A percentile compares a stretch with the other conserved stretches of the same genome.
These are phyloP conservation scores for Sarcophaga variegata DNA, from an alignment of 2,888 invertebrate species.

Conservation along the genomic window DNA sequence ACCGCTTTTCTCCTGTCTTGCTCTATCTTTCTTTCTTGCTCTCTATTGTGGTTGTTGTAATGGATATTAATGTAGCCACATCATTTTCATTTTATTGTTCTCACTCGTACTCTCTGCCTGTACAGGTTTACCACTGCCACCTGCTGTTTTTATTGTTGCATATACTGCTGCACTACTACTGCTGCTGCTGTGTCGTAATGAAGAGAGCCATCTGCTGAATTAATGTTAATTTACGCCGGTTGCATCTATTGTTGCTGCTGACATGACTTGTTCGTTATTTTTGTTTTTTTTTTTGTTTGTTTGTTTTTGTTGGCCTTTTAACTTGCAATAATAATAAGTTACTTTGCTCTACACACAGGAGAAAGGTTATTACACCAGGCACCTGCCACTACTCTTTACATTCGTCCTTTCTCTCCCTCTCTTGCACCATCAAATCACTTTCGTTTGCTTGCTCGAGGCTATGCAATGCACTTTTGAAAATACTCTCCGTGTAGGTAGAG, in stretches of 20 bases:
- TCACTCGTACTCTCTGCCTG: conserved; percentile 6
- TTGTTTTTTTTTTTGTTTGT: background rate
- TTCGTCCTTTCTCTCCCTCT: background rate
- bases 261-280: conserved; percentile 35
- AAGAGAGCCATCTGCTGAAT: conserved; percentile 53
- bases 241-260: conserved; percentile 53
- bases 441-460: background rate
- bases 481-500: background rate
- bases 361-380: conserved; percentile 34
- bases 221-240: conserved; percentile 52
- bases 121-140: conserved; percentile 50
- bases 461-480: conserved; percentile 22
- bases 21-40: background rate
- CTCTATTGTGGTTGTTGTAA: conserved; percentile 44
- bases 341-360: conserved; percentile 4
- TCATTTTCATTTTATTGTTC: conserved; percentile 57
- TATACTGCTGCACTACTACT: background rate
- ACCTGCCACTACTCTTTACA: conserved; percentile 4
- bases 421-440: background rate
- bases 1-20: background rate
- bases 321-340: background rate
- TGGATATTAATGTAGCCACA: conserved; percentile 65
- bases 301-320: conserved; percentile 6
- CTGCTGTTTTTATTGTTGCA: conserved; percentile 30
- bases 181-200: conserved; percentile 31